Evolutionary conservation across 2,888 invertebrate genomes (phyloP).

Genomic region (Exocentrus adspersus): DNA sequence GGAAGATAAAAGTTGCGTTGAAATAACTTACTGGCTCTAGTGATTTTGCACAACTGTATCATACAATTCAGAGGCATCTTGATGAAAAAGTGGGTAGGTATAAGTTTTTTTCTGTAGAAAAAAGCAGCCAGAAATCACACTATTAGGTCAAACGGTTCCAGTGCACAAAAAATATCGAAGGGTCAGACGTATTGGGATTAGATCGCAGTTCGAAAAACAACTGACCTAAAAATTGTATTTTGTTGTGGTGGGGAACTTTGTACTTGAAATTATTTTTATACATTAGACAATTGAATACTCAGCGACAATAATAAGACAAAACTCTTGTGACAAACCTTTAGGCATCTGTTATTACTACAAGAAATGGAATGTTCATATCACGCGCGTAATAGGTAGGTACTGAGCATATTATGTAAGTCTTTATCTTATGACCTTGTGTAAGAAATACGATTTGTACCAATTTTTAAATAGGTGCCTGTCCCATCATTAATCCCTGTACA

Average conservation of each 20-base stretch:
- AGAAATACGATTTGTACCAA: too few relatives aligned
- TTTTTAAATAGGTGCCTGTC: too few relatives aligned
- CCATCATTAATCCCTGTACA: too few relatives aligned
- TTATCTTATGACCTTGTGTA: too few relatives aligned
- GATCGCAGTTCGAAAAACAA: constrained; percentile 48
- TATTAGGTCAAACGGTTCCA: constrained; percentile 5
- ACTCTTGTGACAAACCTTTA: constrained; percentile 19
- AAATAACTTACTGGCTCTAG: constrained; percentile 80
- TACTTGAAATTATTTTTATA: constrained; percentile 49
- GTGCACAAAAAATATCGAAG: constrained; percentile 43
- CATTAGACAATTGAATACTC: constrained; percentile 32
- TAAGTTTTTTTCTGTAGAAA: constrained; percentile 27
- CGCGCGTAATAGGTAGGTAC: neutral
- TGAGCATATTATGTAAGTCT: too few relatives aligned
- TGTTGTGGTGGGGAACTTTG: constrained; percentile 44
- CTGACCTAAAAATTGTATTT: constrained; percentile 47
- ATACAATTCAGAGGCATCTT: constrained; percentile 61
- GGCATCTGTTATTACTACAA: constrained; percentile 28
- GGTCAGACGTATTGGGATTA: constrained; percentile 45
- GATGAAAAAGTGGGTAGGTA: too few relatives aligned
- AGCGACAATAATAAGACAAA: constrained; percentile 23
- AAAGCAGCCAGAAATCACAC: constrained; percentile 28
- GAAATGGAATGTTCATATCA: constrained; percentile 6
- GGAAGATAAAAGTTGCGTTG: constrained; percentile 87
- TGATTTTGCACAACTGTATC: constrained; percentile 83